Percentiles rank a stretch among this genome's conserved stretches.
These are phyloP conservation scores for Maniola jurtina DNA, from an alignment of 1,140 invertebrate species.

Conservation along the genomic window DNA sequence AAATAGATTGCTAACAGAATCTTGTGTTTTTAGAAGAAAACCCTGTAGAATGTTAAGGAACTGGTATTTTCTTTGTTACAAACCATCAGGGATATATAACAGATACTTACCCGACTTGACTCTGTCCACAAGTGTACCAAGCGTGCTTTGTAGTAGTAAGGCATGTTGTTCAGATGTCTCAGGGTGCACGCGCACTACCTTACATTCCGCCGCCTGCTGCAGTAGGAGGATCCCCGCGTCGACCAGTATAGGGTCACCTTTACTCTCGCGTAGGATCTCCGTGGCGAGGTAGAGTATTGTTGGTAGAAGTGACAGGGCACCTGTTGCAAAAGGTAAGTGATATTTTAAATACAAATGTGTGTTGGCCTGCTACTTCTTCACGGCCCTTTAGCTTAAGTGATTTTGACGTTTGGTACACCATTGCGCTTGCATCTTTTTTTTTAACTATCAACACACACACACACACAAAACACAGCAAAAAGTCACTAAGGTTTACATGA, in stretches of 20 bases:
- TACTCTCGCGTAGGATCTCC: conserved; percentile 90
- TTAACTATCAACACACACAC: no score
- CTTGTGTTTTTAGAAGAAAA: no score
- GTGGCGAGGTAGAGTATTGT: conserved; percentile 95
- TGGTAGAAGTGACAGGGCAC: conserved; percentile 92
- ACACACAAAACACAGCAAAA: no score
- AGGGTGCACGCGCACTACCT: conserved; percentile 41
- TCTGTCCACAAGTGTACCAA: conserved; percentile 93
- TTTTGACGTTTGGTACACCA: no score
- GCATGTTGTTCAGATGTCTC: conserved; percentile 83
- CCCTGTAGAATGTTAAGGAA: no score
- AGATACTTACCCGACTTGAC: conserved; percentile 86
- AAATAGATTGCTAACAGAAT: no score
- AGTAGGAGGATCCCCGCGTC: conserved; percentile 81
- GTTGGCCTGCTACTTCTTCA: no score
- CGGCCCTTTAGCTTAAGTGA: no score
- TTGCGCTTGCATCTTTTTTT: no score
- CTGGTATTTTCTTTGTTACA: no score
- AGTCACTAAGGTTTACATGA: no score
- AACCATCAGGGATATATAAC: neutral
- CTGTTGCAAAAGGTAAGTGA: conserved; percentile 74
- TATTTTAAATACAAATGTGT: no score
- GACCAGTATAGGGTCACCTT: conserved; percentile 78
- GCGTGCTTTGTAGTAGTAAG: conserved; percentile 89
- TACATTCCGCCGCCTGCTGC: conserved; percentile 72